Evolutionary conservation across 2,113 vertebrate species (phyloP).

Genomic region (Sylvilagus bachmani): DNA sequence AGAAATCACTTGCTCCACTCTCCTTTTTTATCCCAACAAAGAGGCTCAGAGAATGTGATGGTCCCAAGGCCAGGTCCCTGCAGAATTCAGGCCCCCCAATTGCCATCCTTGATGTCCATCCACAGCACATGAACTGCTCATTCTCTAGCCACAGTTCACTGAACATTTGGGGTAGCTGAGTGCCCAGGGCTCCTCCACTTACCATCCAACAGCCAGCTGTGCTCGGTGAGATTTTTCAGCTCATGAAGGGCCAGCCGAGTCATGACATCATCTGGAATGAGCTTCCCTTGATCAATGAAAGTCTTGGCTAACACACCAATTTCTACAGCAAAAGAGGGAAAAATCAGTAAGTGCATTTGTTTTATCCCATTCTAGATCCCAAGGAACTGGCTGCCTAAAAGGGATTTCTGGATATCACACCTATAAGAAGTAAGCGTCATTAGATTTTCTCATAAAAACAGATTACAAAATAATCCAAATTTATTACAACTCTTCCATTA

Average conservation of each 20-base stretch:
- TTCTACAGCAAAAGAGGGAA: conserved; percentile 87
- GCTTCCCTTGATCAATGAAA: conserved; percentile 96
- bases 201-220: conserved; percentile 97
- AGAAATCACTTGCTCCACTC: background rate
- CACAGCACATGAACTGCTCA: background rate
- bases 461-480: conserved; percentile 3
- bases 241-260: conserved; percentile 94
- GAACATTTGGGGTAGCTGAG: background rate
- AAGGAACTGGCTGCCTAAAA: background rate
- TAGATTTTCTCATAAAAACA: conserved; percentile 18
- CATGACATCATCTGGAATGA: conserved; percentile 97
- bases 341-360: conserved; percentile 53
- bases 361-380: background rate
- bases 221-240: conserved; percentile 88
- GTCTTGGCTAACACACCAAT: conserved; percentile 96
- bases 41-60: background rate
- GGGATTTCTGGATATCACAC: background rate
- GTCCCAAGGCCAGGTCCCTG: background rate
- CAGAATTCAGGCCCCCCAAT: background rate
- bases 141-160: background rate
- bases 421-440: background rate
- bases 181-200: conserved; percentile 61
- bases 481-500: background rate
- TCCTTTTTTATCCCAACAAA: background rate
- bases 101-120: background rate